A percentile compares a stretch with the other conserved stretches of the same genome.
Conservation (phyloP, 2,888 invertebrate genomes). For the Nemotelus pantherinus region DNA sequence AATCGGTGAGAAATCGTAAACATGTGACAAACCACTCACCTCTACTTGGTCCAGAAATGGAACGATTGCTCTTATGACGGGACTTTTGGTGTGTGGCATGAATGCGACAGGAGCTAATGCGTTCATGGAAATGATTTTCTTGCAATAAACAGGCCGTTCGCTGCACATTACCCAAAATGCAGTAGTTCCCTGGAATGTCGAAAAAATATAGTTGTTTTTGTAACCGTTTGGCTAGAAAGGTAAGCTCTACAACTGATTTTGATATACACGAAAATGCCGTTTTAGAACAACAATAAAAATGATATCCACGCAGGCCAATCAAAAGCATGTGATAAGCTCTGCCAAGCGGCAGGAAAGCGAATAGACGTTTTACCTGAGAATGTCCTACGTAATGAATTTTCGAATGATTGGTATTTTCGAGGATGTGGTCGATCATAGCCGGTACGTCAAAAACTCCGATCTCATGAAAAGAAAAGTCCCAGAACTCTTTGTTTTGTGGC, state of each 20-base stretch:
- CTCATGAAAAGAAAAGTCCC: slow-evolving; percentile 65
- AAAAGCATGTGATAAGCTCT: too few relatives aligned
- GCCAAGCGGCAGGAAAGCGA: too few relatives aligned
- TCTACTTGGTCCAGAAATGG: slow-evolving; percentile 44
- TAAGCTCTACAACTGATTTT: too few relatives aligned
- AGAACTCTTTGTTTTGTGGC: slow-evolving; percentile 62
- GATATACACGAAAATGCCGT: too few relatives aligned
- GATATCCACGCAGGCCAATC: too few relatives aligned
- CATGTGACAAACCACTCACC: not conserved
- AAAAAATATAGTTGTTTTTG: slow-evolving; percentile 56
- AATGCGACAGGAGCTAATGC: slow-evolving; percentile 67
- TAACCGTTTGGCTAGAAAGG: slow-evolving; percentile 50
- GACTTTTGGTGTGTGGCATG: slow-evolving; percentile 59
- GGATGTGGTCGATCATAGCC: slow-evolving; percentile 63
- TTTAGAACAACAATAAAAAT: too few relatives aligned
- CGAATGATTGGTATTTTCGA: slow-evolving; percentile 58
- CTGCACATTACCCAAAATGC: slow-evolving; percentile 65
- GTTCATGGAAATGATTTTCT: slow-evolving; percentile 64
- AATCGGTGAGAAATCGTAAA: not conserved
- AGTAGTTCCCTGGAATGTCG: slow-evolving; percentile 69
- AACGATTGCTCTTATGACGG: slow-evolving; percentile 51
- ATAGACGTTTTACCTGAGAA: slow-evolving; percentile 54
- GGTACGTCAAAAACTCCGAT: slow-evolving; percentile 63
- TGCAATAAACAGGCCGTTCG: slow-evolving; percentile 64
- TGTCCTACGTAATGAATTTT: slow-evolving; percentile 65